phyloP scores from a whole-genome alignment of 2,888 invertebrate species.

The Polydrusus tereticollis region DNA sequence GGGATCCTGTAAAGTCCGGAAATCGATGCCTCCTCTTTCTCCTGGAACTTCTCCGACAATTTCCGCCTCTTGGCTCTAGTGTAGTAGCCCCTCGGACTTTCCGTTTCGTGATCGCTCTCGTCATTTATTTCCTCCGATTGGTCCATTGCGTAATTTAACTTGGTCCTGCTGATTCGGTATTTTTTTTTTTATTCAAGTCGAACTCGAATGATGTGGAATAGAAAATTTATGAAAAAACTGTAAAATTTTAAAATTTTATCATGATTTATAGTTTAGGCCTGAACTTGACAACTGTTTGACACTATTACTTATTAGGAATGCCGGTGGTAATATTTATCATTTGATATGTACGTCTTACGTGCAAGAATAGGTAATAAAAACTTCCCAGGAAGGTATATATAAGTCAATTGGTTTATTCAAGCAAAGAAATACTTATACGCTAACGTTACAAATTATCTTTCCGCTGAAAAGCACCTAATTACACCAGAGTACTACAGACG shows the following conservation, averaged over 20 bases:
- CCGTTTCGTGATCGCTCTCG: constrained; percentile 52
- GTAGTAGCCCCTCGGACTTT: constrained; percentile 50
- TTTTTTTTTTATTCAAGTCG: neutral
- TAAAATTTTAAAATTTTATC: constrained; percentile 37
- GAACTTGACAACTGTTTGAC: constrained; percentile 30
- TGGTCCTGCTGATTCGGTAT: neutral
- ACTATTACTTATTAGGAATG: neutral
- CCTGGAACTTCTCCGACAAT: constrained; percentile 52
- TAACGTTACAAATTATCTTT: too few relatives aligned
- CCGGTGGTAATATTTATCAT: neutral
- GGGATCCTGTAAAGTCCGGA: constrained; percentile 20
- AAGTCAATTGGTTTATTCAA: too few relatives aligned
- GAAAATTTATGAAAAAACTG: constrained; percentile 32
- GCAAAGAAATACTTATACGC: too few relatives aligned
- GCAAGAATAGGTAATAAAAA: too few relatives aligned
- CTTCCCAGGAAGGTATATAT: too few relatives aligned
- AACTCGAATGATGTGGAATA: neutral
- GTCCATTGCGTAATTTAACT: constrained; percentile 39
- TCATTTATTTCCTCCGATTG: constrained; percentile 56
- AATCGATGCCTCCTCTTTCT: constrained; percentile 50
- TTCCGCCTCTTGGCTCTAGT: constrained; percentile 53
- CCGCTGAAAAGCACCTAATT: too few relatives aligned
- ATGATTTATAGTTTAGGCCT: constrained; percentile 16
- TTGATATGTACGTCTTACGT: neutral
- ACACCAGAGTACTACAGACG: neutral